Conservation (phyloP, 2,113 vertebrate species). For the Serinus canaria region DNA sequence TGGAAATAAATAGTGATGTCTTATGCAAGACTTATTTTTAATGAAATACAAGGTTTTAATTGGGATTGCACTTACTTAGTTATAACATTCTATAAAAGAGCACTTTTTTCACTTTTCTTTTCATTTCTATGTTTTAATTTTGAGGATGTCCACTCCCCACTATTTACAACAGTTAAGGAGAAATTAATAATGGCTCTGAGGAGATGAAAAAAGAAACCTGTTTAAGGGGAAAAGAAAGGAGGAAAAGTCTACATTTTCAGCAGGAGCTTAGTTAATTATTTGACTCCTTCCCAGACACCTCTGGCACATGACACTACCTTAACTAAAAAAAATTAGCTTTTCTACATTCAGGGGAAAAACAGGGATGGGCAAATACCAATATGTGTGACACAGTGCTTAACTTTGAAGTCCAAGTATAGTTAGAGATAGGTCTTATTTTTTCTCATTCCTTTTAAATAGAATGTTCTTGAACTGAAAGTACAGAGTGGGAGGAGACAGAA, state of each 20-base stretch:
- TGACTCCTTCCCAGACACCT: slow-evolving; percentile 2
- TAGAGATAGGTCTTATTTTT: not conserved
- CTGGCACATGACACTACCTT: not conserved
- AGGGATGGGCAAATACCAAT: not conserved
- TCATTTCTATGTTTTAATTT: not conserved
- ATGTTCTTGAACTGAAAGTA: not conserved
- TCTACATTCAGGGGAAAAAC: not conserved
- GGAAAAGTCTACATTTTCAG: not conserved
- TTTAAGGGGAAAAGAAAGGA: not conserved
- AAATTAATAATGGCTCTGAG: slow-evolving; percentile 22
- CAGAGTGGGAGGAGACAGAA: not conserved
- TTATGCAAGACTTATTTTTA: slow-evolving; percentile 57
- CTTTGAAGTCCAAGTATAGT: not conserved
- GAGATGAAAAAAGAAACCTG: not conserved
- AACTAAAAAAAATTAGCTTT: not conserved
- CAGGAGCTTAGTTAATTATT: not conserved
- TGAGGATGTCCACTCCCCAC: not conserved
- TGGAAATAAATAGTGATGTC: slow-evolving; percentile 50
- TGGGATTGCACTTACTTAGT: not conserved
- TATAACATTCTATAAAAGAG: slow-evolving; percentile 27
- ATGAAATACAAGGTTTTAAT: slow-evolving; percentile 59
- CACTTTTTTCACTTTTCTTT: not conserved
- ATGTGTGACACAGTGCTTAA: not conserved
- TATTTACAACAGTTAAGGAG: not conserved
- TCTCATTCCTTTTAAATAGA: not conserved